phyloP scores from a whole-genome alignment of 2,797 vertebrate genomes.

The Champsocephalus esox region DNA sequence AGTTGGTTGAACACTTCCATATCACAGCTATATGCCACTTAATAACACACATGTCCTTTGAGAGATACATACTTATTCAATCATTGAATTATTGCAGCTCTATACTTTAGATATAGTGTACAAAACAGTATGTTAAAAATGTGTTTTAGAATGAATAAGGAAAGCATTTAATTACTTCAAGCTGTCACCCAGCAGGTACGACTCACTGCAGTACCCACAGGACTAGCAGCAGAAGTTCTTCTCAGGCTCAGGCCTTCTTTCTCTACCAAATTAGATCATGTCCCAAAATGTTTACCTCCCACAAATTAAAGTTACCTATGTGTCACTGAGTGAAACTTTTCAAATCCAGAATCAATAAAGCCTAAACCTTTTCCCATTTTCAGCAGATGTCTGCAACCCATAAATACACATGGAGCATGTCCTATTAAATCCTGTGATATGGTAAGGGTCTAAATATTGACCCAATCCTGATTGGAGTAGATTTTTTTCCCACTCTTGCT shows the following conservation, averaged over 20 bases:
- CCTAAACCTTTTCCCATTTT: conserved; percentile 73
- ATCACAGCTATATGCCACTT: no score
- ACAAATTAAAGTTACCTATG: conserved; percentile 66
- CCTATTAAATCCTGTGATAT: conserved; percentile 82
- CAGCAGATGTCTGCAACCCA: conserved; percentile 79
- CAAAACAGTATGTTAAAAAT: neutral
- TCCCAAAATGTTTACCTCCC: conserved; percentile 58
- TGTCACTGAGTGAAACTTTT: conserved; percentile 71
- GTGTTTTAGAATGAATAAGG: conserved; percentile 10
- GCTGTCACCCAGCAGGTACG: conserved; percentile 41
- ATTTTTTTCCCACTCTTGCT: conserved; percentile 79
- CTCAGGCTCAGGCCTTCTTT: conserved; percentile 71
- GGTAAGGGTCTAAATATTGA: conserved; percentile 79
- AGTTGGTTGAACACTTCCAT: no score
- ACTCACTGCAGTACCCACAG: conserved; percentile 54
- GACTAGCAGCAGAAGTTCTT: conserved; percentile 32
- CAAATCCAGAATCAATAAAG: conserved; percentile 71
- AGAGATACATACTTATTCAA: neutral
- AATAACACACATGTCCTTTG: no score
- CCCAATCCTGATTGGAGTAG: conserved; percentile 78
- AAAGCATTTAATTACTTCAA: conserved; percentile 34
- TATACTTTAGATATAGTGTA: neutral
- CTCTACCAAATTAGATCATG: conserved; percentile 71
- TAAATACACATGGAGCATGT: conserved; percentile 84
- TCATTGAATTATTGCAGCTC: neutral